phyloP scores from a whole-genome alignment of 2,888 invertebrate species.

The Spodoptera littoralis region DNA sequence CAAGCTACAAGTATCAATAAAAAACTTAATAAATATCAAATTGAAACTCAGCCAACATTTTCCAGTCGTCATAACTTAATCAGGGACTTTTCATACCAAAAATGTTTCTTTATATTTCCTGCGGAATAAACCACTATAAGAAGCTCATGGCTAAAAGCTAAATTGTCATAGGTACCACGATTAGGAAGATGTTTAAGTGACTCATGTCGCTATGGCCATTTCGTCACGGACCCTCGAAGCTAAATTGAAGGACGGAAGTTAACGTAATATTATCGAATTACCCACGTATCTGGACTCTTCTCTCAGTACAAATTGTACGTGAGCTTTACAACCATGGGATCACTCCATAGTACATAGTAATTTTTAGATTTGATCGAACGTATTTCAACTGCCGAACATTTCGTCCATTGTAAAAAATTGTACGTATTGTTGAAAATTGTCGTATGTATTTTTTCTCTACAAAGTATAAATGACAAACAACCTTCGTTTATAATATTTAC shows the following conservation, averaged over 20 bases:
- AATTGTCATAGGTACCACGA: no score
- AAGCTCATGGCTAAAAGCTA: no score
- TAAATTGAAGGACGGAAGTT: constrained; percentile 32
- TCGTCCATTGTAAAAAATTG: no score
- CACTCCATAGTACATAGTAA: constrained; percentile 41
- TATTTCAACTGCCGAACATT: no score
- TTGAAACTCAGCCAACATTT: no score
- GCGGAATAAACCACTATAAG: no score
- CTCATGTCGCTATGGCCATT: constrained; percentile 5
- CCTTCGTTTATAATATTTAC: background rate
- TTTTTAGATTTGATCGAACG: background rate
- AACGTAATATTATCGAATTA: constrained; percentile 27
- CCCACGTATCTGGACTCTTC: constrained; percentile 8
- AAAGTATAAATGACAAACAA: background rate
- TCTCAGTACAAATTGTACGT: constrained; percentile 2
- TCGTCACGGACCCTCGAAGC: constrained; percentile 20
- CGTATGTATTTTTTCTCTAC: background rate
- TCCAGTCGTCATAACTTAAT: no score
- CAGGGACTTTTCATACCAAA: no score
- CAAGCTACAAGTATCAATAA: no score
- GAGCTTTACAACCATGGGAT: constrained; percentile 48
- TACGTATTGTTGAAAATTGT: no score
- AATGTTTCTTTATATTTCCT: no score
- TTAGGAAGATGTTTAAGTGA: background rate
- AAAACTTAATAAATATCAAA: no score